Base-by-base conservation (phyloP, 1,140 invertebrate genomes). In the Drosophila obscura region DNA sequence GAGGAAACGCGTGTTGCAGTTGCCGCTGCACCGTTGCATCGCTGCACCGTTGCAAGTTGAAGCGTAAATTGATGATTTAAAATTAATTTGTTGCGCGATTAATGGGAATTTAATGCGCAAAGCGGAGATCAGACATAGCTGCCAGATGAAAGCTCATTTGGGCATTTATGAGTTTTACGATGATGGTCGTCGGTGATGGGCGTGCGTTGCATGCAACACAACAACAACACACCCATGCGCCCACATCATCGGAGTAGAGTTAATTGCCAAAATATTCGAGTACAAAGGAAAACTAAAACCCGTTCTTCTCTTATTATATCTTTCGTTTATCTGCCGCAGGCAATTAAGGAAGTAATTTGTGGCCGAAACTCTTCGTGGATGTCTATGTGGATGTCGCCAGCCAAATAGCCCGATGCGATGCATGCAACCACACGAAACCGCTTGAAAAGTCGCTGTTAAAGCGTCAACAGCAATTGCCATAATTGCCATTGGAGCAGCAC, bases 271-370 rank as follows among this genome's bases (percentile, higher is more conserved):
- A 77, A 66, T 73, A 50, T 61, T 44, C 31, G 43, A 57, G 19
- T 56, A 62, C 35, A 13, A 13, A 13, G 35, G 35, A 39, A 39
- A 13, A 39, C 35, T 39, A 63, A 73, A 78, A 74, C 50, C 46
- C 48, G 73, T 80, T 77, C 59, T 2, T 44, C 48, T 41, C 8
- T 68, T 26, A 19, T 19, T 62, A 31, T 76, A 39, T 69, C 62
- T 46, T 67, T n/a, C 77, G 31, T 73, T 59, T 68, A 60, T 79
- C 68, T 73, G 59, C 87, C 83, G 72, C 83, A 87, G 83, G 83
- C 83, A 87, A 87, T 87, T 87, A 87, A 87, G 83, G 83, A 87
- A 87, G 83, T 87, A 73, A 87, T 88, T 87, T 82, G 83, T 73
- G 81, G 58, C 77, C 69, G 41, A 16, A 59, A 46, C 43, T 57